These are phyloP conservation scores for Euspilapteryx auroguttella DNA, from an alignment of 2,888 invertebrate genomes.

Conservation along the genomic window DNA sequence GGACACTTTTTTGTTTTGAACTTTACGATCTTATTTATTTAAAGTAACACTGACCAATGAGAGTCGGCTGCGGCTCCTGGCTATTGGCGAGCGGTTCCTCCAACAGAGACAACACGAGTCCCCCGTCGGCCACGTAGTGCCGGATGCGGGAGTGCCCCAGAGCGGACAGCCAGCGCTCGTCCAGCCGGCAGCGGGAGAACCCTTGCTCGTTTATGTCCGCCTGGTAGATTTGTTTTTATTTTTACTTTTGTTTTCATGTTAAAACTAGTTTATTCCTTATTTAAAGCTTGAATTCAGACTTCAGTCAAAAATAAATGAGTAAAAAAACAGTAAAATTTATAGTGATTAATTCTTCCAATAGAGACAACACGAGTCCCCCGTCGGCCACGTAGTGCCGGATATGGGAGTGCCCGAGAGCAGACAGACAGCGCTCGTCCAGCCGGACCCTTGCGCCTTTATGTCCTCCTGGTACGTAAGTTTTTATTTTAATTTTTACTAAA, in stretches of 20 bases:
- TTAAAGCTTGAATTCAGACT: too few species aligned
- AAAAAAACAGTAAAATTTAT: too few species aligned
- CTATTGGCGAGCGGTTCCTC: slow-evolving; percentile 93
- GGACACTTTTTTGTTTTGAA: too few species aligned
- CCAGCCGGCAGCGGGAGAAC: slow-evolving; percentile 81
- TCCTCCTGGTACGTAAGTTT: too few species aligned
- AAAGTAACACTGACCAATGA: slow-evolving; percentile 66
- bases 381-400: slow-evolving; percentile 85
- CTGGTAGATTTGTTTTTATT: slow-evolving; percentile 23
- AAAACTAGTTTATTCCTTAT: too few species aligned
- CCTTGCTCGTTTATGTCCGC: slow-evolving; percentile 84
- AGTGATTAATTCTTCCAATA: slow-evolving; percentile 91
- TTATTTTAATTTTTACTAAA: too few species aligned
- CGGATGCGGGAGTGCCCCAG: slow-evolving; percentile 55
- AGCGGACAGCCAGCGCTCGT: slow-evolving; percentile 78
- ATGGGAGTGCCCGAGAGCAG: slow-evolving; percentile 60
- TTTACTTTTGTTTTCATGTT: neutral
- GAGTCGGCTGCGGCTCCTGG: slow-evolving; percentile 91
- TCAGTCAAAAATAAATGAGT: too few species aligned
- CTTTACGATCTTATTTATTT: too few species aligned
- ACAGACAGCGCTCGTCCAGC: slow-evolving; percentile 82
- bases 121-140: slow-evolving; percentile 91
- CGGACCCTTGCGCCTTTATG: too few species aligned
- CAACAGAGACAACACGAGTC: slow-evolving; percentile 82
- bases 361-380: slow-evolving; percentile 83